Conservation (phyloP, 2,113 vertebrate species). For the Pseudorectes ferrugineus region DNA sequence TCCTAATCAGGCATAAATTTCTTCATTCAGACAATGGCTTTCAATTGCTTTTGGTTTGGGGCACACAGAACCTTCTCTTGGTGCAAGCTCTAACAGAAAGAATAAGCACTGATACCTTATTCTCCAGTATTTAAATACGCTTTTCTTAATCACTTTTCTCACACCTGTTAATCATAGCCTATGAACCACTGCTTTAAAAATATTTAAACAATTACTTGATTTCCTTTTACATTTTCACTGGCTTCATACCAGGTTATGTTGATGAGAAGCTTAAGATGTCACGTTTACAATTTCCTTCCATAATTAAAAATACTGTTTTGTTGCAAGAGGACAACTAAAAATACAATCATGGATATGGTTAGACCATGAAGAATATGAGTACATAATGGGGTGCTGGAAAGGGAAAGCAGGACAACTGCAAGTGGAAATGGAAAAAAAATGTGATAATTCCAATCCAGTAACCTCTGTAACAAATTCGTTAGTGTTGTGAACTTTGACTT, state of each 20-base stretch:
- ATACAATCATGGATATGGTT: background rate
- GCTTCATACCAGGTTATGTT: background rate
- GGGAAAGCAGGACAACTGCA: background rate
- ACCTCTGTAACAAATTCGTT: background rate
- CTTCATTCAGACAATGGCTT: background rate
- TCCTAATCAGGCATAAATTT: background rate
- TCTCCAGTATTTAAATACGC: background rate
- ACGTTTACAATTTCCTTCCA: background rate
- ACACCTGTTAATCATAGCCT: background rate
- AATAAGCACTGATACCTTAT: background rate
- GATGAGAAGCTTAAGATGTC: background rate
- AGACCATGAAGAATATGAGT: background rate
- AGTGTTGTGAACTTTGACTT: slow-evolving; percentile 22
- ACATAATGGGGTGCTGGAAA: background rate
- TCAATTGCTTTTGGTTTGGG: background rate
- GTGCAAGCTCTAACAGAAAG: background rate
- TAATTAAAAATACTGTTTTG: background rate
- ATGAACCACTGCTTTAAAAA: background rate
- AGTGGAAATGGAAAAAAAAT: background rate
- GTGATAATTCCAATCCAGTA: background rate
- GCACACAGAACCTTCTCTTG: background rate
- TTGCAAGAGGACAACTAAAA: background rate
- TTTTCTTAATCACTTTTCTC: background rate
- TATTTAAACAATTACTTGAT: background rate
- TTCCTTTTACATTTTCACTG: background rate